These are phyloP conservation scores for Nycticryphes semicollaris DNA, from an alignment of 2,113 vertebrate genomes.

Conservation along the genomic window DNA sequence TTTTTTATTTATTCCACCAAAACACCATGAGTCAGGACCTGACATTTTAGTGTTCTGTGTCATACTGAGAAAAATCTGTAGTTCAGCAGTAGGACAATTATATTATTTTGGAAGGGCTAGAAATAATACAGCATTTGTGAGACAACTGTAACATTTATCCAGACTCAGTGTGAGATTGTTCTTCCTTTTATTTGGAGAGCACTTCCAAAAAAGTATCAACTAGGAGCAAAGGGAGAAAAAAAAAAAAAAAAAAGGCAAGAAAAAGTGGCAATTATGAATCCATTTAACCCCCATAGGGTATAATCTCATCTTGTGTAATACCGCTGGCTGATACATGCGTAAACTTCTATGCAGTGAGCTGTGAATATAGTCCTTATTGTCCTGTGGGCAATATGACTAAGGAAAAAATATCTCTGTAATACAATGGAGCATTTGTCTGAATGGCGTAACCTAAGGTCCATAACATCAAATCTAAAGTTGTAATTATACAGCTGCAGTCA, in stretches of 20 bases:
- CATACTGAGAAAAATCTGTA: slow-evolving; percentile 75
- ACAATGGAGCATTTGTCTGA: slow-evolving; percentile 33
- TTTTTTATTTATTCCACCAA: slow-evolving; percentile 71
- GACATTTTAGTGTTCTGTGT: slow-evolving; percentile 74
- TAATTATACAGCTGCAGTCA: slow-evolving; percentile 61
- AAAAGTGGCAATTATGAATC: slow-evolving; percentile 40
- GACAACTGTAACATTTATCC: slow-evolving; percentile 57
- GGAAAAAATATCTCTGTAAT: slow-evolving; percentile 3
- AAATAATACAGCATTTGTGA: slow-evolving; percentile 63
- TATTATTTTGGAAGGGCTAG: slow-evolving; percentile 57
- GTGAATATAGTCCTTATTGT: slow-evolving; percentile 24
- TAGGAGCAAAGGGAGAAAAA: neutral
- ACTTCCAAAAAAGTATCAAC: slow-evolving; percentile 59
- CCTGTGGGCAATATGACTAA: slow-evolving; percentile 14
- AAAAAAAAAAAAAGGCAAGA: neutral
- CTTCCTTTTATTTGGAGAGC: slow-evolving; percentile 48
- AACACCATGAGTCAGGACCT: slow-evolving; percentile 74
- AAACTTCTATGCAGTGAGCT: neutral
- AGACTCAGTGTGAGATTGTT: slow-evolving; percentile 57
- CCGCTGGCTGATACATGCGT: neutral
- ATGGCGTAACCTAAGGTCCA: slow-evolving; percentile 5
- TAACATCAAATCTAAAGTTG: slow-evolving; percentile 47
- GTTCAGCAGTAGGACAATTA: slow-evolving; percentile 60
- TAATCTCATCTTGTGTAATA: slow-evolving; percentile 10
- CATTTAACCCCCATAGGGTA: slow-evolving; percentile 28